Evolutionary conservation across 2,888 invertebrate genomes (phyloP).

Genomic region (Crepidodera aurea): DNA sequence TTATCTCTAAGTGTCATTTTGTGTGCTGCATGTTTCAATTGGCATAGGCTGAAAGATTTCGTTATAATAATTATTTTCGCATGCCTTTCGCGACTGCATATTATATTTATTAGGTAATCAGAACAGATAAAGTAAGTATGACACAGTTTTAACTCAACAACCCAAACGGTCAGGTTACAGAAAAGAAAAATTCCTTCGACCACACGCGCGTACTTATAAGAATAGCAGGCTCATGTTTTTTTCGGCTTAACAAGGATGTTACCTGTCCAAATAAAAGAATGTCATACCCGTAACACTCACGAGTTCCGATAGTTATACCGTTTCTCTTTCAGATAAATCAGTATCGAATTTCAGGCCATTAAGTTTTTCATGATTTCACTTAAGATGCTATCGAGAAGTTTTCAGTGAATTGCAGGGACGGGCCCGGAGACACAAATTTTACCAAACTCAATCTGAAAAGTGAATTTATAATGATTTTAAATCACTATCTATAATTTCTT

Average conservation of each 20-base stretch:
- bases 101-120: conserved; percentile 12
- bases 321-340: conserved; percentile 45
- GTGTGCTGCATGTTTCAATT: no score
- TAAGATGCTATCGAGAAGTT: conserved; percentile 26
- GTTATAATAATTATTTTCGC: background rate
- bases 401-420: conserved; percentile 14
- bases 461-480: no score
- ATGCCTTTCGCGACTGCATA: conserved; percentile 4
- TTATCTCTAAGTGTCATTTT: no score
- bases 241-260: conserved; percentile 53
- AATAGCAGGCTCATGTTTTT: conserved; percentile 51
- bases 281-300: conserved; percentile 48
- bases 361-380: conserved; percentile 37
- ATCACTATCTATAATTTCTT: no score
- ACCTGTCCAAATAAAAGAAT: conserved; percentile 55
- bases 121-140: conserved; percentile 18
- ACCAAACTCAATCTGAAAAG: no score
- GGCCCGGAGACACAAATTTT: no score
- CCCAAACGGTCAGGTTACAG: conserved; percentile 19
- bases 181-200: conserved; percentile 44
- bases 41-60: no score
- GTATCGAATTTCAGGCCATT: conserved; percentile 47
- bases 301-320: conserved; percentile 32
- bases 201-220: conserved; percentile 54
- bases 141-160: conserved; percentile 22